Evolutionary conservation across 2,888 invertebrate species (phyloP).

Genomic region (Chorisops tibialis): DNA sequence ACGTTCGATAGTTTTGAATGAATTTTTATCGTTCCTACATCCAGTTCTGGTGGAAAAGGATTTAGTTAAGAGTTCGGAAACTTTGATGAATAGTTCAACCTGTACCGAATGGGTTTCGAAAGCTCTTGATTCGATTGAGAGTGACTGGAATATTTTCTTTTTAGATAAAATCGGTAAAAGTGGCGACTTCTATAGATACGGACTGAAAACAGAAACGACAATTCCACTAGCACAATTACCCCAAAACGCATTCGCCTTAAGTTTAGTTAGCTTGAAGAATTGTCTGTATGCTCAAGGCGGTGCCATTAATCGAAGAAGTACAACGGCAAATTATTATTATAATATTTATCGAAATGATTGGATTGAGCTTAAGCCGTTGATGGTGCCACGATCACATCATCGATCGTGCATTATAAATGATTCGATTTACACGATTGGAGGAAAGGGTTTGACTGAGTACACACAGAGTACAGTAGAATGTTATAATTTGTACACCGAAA

Average conservation of each 20-base stretch:
- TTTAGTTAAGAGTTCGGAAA: conserved; percentile 35
- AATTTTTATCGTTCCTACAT: conserved; percentile 38
- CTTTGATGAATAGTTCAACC: conserved; percentile 34
- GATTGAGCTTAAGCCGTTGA: conserved; percentile 37
- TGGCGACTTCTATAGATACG: conserved; percentile 38
- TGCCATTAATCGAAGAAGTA: conserved; percentile 23
- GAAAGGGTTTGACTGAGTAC: conserved; percentile 38
- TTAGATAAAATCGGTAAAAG: conserved; percentile 43
- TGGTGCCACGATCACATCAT: conserved; percentile 41
- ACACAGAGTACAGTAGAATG: conserved; percentile 38
- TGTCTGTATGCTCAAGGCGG: conserved; percentile 42
- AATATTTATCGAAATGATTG: conserved; percentile 42
- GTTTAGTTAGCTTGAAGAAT: conserved; percentile 39
- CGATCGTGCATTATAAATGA: conserved; percentile 40
- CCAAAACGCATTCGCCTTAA: conserved; percentile 40
- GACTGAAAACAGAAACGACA: conserved; percentile 36
- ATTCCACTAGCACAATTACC: conserved; percentile 38
- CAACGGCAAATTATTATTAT: conserved; percentile 37
- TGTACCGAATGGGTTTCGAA: conserved; percentile 39
- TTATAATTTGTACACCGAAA: conserved; percentile 39
- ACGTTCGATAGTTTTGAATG: conserved; percentile 35
- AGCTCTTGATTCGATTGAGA: conserved; percentile 26
- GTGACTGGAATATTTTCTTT: conserved; percentile 41
- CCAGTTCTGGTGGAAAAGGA: conserved; percentile 40
- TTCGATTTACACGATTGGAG: conserved; percentile 41